Conservation (phyloP, 1,140 invertebrate species). For the Brachionus calyciflorus region DNA sequence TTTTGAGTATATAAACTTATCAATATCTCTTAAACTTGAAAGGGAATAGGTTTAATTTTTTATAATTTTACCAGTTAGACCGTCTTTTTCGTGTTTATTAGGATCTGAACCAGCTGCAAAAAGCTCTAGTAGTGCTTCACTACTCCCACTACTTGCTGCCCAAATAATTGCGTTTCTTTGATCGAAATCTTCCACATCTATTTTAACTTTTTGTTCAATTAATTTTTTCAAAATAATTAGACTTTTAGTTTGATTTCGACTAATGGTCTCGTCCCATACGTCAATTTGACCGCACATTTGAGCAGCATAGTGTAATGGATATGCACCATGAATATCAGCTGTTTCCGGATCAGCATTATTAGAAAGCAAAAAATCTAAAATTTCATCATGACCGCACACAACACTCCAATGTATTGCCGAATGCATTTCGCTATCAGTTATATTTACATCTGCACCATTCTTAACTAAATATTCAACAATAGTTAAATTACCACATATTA, state of each 20-base stretch:
- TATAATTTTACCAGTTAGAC: slow-evolving; percentile 63
- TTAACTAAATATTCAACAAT: slow-evolving; percentile 57
- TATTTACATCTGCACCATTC: slow-evolving; percentile 74
- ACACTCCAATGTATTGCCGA: slow-evolving; percentile 95
- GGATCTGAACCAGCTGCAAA: slow-evolving; percentile 78
- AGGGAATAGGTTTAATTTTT: no score
- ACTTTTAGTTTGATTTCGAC: not conserved
- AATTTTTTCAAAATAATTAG: slow-evolving; percentile 79
- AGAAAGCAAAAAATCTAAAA: slow-evolving; percentile 74
- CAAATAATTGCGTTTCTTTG: slow-evolving; percentile 87
- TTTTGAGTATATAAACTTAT: no score
- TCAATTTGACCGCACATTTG: slow-evolving; percentile 74
- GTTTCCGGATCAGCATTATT: slow-evolving; percentile 77
- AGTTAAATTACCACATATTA: slow-evolving; percentile 57
- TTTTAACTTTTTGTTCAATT: slow-evolving; percentile 72
- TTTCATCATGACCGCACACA: slow-evolving; percentile 64
- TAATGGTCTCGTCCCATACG: slow-evolving; percentile 48
- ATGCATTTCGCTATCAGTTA: slow-evolving; percentile 85
- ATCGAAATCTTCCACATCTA: slow-evolving; percentile 82
- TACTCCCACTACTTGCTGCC: slow-evolving; percentile 84
- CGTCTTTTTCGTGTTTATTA: slow-evolving; percentile 73
- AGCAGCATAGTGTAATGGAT: slow-evolving; percentile 91
- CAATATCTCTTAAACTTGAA: no score
- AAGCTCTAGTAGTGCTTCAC: slow-evolving; percentile 77
- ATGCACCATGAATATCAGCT: slow-evolving; percentile 86